These are phyloP conservation scores for Percopsis transmontana DNA, from an alignment of 2,113 vertebrate species.

Conservation along the genomic window DNA sequence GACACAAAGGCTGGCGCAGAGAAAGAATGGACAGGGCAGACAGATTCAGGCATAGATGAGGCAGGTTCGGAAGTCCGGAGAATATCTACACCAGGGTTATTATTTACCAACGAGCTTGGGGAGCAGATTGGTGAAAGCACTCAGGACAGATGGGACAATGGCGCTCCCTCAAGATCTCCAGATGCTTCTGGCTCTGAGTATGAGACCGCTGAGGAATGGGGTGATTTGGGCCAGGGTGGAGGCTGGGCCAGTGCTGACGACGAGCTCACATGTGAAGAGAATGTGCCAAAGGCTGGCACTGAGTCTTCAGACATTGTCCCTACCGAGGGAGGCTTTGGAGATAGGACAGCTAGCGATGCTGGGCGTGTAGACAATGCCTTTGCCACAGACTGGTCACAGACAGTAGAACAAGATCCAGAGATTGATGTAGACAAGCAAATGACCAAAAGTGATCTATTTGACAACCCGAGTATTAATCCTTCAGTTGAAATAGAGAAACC, in stretches of 20 bases:
- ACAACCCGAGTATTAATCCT: background rate
- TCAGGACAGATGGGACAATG: slow-evolving; percentile 36
- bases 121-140: slow-evolving; percentile 62
- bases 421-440: background rate
- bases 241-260: slow-evolving; percentile 68
- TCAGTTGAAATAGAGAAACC: background rate
- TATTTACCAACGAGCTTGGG: slow-evolving; percentile 75
- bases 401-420: background rate
- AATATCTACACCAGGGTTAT: slow-evolving; percentile 71
- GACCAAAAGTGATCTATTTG: background rate
- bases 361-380: slow-evolving; percentile 10
- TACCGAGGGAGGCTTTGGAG: slow-evolving; percentile 11
- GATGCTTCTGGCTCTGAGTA: slow-evolving; percentile 76
- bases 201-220: slow-evolving; percentile 76
- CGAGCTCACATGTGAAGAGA: slow-evolving; percentile 40
- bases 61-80: slow-evolving; percentile 36
- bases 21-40: slow-evolving; percentile 10
- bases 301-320: slow-evolving; percentile 3
- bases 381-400: slow-evolving; percentile 17
- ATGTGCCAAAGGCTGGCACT: background rate
- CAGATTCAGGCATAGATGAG: slow-evolving; percentile 14
- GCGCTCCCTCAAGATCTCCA: slow-evolving; percentile 47
- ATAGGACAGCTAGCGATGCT: slow-evolving; percentile 11
- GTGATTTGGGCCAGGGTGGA: slow-evolving; percentile 56
- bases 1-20: slow-evolving; percentile 8